phyloP scores from a whole-genome alignment of 2,113 vertebrate species.

The Pipra filicauda region DNA sequence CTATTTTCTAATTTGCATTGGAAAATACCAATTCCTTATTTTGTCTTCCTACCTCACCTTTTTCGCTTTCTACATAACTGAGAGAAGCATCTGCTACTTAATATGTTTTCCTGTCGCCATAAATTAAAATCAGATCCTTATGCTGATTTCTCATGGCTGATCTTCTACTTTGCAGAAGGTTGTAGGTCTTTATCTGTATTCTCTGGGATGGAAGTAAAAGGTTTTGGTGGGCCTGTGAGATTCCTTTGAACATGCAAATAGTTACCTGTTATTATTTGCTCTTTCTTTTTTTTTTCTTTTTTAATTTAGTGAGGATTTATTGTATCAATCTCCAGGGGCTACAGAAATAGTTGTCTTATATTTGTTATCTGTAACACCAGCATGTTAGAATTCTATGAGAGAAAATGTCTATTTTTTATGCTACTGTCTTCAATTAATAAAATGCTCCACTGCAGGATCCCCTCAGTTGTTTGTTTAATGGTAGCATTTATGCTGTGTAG shows the following conservation, averaged over 20 bases:
- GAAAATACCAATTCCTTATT: neutral
- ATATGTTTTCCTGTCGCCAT: neutral
- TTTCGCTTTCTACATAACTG: neutral
- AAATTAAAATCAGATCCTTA: neutral
- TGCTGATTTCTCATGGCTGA: neutral
- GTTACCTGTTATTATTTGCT: neutral
- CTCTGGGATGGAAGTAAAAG: neutral
- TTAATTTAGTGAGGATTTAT: neutral
- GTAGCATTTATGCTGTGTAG: neutral
- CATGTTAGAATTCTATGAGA: neutral
- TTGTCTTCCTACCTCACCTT: slow-evolving; percentile 3
- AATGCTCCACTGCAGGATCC: neutral
- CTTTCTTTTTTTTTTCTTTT: neutral
- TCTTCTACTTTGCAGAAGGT: neutral
- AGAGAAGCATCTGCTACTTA: neutral
- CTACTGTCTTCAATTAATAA: slow-evolving; percentile 9
- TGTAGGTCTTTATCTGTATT: neutral
- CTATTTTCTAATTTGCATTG: neutral
- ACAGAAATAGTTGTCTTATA: neutral
- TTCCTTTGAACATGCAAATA: neutral
- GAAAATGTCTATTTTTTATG: neutral
- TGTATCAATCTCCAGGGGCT: neutral
- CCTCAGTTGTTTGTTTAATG: neutral
- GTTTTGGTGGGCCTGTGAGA: neutral
- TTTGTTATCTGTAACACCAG: slow-evolving; percentile 15